Conservation (phyloP, 2,888 invertebrate genomes). For the Xanthorhoe designata region DNA sequence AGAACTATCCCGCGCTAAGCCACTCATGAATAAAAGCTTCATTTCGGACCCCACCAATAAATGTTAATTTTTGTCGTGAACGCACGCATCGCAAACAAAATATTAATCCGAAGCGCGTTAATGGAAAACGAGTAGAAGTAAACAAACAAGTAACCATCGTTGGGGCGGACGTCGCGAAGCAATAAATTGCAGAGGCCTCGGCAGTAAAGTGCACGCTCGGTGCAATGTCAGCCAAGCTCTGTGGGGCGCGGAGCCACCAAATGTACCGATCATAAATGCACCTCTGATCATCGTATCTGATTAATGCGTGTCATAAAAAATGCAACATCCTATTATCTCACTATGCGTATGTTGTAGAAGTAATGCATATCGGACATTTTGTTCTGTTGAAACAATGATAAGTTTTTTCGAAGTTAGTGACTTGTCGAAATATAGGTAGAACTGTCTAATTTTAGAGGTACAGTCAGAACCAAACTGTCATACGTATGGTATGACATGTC, state of each 20-base stretch:
- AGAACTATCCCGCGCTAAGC: conserved; percentile 81
- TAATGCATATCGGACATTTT: too few relatives aligned
- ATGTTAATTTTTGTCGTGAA: conserved; percentile 84
- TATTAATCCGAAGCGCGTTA: conserved; percentile 83
- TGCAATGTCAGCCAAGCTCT: conserved; percentile 15
- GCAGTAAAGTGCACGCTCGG: conserved; percentile 59
- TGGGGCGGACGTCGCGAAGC: conserved; percentile 59
- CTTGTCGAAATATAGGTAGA: too few relatives aligned
- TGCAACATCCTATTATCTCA: background rate
- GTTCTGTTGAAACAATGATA: too few relatives aligned
- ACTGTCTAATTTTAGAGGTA: too few relatives aligned
- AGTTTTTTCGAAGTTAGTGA: too few relatives aligned
- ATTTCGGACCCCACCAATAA: conserved; percentile 81
- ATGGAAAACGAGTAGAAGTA: conserved; percentile 82
- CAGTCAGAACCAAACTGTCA: too few relatives aligned
- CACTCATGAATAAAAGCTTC: conserved; percentile 84
- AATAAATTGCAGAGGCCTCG: conserved; percentile 80
- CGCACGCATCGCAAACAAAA: conserved; percentile 82
- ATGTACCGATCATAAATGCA: conserved; percentile 1
- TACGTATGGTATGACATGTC: too few relatives aligned
- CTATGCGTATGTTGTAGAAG: too few relatives aligned
- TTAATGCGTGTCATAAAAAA: conserved; percentile 2
- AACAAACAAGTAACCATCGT: conserved; percentile 76
- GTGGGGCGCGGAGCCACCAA: conserved; percentile 3
- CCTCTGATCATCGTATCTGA: background rate